phyloP scores from a whole-genome alignment of 1,140 invertebrate genomes.

The Danaus melanippus region DNA sequence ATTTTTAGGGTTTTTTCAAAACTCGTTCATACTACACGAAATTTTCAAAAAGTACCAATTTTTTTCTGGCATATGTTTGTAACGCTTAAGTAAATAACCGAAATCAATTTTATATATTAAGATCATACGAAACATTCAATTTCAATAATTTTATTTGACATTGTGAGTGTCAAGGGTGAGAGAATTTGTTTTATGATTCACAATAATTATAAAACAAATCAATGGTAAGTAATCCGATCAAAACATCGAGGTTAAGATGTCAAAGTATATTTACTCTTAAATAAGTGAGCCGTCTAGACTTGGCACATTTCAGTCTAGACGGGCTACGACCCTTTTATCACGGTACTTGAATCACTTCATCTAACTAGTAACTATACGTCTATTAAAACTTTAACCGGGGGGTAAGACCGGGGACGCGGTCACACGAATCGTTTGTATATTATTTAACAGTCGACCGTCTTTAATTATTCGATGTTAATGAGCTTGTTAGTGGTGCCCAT shows the following conservation, averaged over 20 bases:
- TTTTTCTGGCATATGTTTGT: no score
- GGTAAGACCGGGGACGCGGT: conserved; percentile 6
- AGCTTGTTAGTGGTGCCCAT: conserved; percentile 22
- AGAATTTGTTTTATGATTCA: no score
- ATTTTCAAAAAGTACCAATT: no score
- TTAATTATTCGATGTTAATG: conserved; percentile 13
- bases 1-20: no score
- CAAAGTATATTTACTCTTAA: conserved; percentile 27
- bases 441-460: conserved; percentile 1
- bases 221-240: background rate
- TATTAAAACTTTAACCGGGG: conserved; percentile 6
- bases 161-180: no score
- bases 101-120: no score
- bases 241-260: conserved; percentile 13
- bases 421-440: conserved; percentile 2
- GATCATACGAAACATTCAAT: no score
- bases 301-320: conserved; percentile 54
- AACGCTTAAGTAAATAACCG: no score
- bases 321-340: conserved; percentile 50
- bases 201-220: no score
- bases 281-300: conserved; percentile 57
- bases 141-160: no score
- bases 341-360: conserved; percentile 13
- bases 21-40: no score
- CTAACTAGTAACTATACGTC: no score